These are phyloP conservation scores for Zaprionus taronus DNA, from an alignment of 1,140 invertebrate genomes.

Conservation along the genomic window DNA sequence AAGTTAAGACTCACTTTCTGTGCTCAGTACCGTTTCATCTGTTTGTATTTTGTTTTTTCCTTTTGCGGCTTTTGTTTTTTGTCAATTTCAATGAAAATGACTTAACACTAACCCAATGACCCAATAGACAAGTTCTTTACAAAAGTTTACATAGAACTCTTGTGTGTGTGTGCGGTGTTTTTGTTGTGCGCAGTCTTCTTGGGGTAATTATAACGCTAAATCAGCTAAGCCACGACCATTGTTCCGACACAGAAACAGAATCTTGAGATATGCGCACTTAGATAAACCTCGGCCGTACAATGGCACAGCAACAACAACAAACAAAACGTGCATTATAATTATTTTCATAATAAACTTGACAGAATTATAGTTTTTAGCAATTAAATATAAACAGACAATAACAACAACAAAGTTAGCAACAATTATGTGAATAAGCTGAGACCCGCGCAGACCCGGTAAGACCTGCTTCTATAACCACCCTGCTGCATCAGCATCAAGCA, in stretches of 20 bases:
- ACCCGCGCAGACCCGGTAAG: constrained; percentile 41
- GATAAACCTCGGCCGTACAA: constrained; percentile 70
- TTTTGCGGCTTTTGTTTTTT: constrained; percentile 29
- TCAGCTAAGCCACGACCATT: constrained; percentile 73
- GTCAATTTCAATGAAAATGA: constrained; percentile 79
- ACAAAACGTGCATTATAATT: constrained; percentile 77
- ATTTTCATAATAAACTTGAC: constrained; percentile 81
- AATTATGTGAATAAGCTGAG: constrained; percentile 60
- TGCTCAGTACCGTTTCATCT: constrained; percentile 12
- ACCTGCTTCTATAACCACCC: constrained; percentile 41
- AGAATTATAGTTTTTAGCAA: constrained; percentile 83
- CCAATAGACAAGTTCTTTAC: constrained; percentile 79
- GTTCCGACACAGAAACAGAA: constrained; percentile 51
- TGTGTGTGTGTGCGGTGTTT: constrained; percentile 39
- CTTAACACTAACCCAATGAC: constrained; percentile 82
- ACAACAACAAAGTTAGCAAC: constrained; percentile 49
- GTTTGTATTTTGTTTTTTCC: neutral
- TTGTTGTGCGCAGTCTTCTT: constrained; percentile 60
- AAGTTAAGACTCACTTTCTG: constrained; percentile 45
- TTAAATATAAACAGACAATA: constrained; percentile 73
- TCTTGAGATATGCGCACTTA: constrained; percentile 76
- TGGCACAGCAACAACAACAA: constrained; percentile 51
- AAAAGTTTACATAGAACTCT: constrained; percentile 53
- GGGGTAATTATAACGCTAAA: constrained; percentile 81
- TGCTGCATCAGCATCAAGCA: constrained; percentile 29